Percentiles rank a stretch among this genome's conserved stretches.
These are phyloP conservation scores for Sinelater perroti DNA, from an alignment of 2,888 invertebrate genomes.

Conservation along the genomic window DNA sequence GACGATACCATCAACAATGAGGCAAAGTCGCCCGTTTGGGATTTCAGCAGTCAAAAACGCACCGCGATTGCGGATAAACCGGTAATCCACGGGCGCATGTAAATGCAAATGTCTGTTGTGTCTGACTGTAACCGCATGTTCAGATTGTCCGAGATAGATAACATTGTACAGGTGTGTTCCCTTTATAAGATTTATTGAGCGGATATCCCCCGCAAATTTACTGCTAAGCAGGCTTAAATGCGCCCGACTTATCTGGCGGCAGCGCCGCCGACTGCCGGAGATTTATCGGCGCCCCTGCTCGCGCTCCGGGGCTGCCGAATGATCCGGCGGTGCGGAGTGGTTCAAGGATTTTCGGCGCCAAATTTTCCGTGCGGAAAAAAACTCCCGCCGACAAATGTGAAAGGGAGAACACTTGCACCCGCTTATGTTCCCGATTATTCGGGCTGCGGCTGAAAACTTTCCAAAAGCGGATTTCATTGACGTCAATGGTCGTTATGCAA, in stretches of 20 bases:
- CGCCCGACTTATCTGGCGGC: conserved; percentile 25
- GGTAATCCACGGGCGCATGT: conserved; percentile 32
- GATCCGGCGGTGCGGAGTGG: background rate
- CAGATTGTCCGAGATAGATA: conserved; percentile 41
- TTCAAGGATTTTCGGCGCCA: background rate
- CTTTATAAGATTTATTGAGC: conserved; percentile 39
- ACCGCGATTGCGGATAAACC: conserved; percentile 23
- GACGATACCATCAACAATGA: conserved; percentile 1
- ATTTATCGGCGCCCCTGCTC: background rate
- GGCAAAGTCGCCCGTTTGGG: background rate
- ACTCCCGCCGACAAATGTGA: conserved; percentile 1
- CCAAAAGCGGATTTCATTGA: conserved; percentile 8
- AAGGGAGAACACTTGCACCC: background rate
- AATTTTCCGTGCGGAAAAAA: background rate
- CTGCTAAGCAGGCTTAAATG: conserved; percentile 32
- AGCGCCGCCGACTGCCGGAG: background rate
- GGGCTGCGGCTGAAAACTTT: conserved; percentile 1
- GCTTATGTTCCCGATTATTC: background rate
- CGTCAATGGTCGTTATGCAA: background rate
- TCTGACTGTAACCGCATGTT: conserved; percentile 37
- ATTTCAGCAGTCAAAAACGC: conserved; percentile 24
- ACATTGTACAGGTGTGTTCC: conserved; percentile 38
- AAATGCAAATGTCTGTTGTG: conserved; percentile 34
- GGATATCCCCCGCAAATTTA: conserved; percentile 39
- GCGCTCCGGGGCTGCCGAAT: background rate